Percentiles rank a stretch among this genome's conserved stretches.
These are phyloP conservation scores for Drosophila erecta DNA, from an alignment of 1,140 invertebrate species.

Conservation along the genomic window DNA sequence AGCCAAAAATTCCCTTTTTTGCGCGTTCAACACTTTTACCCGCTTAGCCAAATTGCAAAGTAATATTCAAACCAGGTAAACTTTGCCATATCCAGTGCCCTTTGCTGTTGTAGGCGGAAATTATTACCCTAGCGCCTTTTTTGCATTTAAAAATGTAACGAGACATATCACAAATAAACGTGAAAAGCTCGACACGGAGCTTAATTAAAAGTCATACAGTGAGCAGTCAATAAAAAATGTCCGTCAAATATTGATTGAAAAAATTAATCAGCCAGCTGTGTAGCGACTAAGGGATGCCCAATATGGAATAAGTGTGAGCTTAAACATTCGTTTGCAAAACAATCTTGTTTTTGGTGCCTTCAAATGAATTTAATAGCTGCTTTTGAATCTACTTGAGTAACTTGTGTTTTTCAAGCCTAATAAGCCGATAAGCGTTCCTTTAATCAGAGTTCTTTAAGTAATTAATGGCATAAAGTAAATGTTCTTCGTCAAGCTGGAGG, in stretches of 20 bases:
- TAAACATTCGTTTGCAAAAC: no score
- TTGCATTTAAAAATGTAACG: slow-evolving; percentile 2
- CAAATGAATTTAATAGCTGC: neutral
- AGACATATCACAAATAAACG: slow-evolving; percentile 1
- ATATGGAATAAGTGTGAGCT: neutral
- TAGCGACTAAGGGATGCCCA: slow-evolving; percentile 15
- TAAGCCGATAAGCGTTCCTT: no score
- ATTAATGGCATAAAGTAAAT: neutral
- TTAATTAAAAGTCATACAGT: slow-evolving; percentile 43
- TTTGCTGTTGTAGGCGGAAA: neutral
- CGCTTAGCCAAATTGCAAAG: no score
- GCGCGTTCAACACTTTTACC: neutral
- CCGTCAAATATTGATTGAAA: slow-evolving; percentile 5
- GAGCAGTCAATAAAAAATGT: slow-evolving; percentile 21
- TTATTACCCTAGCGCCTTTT: neutral
- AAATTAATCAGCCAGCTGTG: slow-evolving; percentile 9
- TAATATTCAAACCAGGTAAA: slow-evolving; percentile 15
- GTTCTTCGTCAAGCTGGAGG: neutral
- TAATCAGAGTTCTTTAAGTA: neutral
- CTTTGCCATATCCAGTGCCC: neutral
- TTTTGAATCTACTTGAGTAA: neutral
- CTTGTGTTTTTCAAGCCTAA: neutral
- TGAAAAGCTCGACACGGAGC: neutral
- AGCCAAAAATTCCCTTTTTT: neutral
- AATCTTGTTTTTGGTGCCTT: neutral